A percentile compares a stretch with the other conserved stretches of the same genome.
Evolutionary conservation across 2,113 vertebrate species (phyloP).

Genomic region (Hemiprocne comata): DNA sequence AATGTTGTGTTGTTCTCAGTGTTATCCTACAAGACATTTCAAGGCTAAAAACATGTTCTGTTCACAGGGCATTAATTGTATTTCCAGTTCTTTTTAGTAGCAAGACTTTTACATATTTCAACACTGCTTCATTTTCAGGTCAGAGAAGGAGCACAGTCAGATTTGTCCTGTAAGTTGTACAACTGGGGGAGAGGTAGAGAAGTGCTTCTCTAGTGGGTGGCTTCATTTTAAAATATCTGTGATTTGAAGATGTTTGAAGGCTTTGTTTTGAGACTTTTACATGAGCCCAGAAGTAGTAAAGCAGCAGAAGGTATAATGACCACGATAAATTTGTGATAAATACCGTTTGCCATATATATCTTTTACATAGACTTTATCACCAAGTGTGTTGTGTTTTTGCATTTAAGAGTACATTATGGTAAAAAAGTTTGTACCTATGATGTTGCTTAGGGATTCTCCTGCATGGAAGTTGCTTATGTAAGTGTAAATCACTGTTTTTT

Average conservation of each 20-base stretch:
- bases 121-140: background rate
- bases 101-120: conserved; percentile 15
- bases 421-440: background rate
- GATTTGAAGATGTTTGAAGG: background rate
- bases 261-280: conserved; percentile 17
- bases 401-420: background rate
- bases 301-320: background rate
- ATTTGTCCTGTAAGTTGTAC: background rate
- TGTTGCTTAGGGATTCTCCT: conserved; percentile 32
- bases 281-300: background rate
- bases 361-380: background rate
- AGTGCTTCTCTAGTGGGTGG: background rate
- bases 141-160: background rate
- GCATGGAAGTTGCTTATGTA: conserved; percentile 55
- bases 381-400: background rate
- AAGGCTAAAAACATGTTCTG: background rate
- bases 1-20: background rate
- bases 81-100: background rate
- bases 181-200: background rate
- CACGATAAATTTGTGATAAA: background rate
- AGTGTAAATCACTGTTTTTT: conserved; percentile 63
- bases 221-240: background rate
- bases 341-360: background rate
- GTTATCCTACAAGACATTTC: background rate
- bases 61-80: background rate